Percentiles rank a stretch among this genome's conserved stretches.
Evolutionary conservation across 2,797 vertebrate species (phyloP).

Genomic region (Sebastes aleutianus): DNA sequence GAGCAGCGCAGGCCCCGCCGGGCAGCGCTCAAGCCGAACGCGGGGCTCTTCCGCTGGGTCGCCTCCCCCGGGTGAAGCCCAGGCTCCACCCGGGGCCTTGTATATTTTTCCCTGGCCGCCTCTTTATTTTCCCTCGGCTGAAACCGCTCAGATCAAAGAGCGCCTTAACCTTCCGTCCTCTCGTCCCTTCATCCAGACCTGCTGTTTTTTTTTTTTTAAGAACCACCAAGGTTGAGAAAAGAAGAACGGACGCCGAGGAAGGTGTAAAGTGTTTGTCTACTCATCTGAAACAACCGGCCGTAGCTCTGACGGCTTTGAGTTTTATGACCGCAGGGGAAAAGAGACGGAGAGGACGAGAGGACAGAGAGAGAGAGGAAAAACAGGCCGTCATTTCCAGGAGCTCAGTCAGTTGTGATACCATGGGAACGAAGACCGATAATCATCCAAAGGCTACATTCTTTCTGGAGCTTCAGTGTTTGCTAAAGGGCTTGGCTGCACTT

Average conservation of each 20-base stretch:
- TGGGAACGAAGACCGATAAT: constrained; percentile 26
- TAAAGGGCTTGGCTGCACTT: constrained; percentile 4
- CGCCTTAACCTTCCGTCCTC: constrained; percentile 48
- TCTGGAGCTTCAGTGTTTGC: constrained; percentile 23
- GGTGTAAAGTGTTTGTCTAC: constrained; percentile 66
- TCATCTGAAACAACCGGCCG: constrained; percentile 61
- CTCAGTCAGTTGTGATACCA: constrained; percentile 40
- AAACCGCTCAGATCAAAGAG: constrained; percentile 73
- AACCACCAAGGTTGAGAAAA: constrained; percentile 68
- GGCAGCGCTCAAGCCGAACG: constrained; percentile 78
- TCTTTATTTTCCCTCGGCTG: constrained; percentile 90
- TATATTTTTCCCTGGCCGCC: constrained; percentile 93
- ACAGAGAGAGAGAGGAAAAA: constrained; percentile 17
- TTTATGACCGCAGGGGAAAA: constrained; percentile 37
- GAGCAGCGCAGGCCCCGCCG: constrained; percentile 46
- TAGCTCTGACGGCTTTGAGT: constrained; percentile 25
- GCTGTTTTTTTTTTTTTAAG: neutral
- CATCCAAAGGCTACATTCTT: constrained; percentile 43
- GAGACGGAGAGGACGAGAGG: constrained; percentile 10
- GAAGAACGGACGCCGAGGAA: constrained; percentile 46
- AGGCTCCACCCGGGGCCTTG: constrained; percentile 79
- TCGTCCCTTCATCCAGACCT: constrained; percentile 35
- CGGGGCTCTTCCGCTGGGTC: constrained; percentile 73
- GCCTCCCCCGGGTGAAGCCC: constrained; percentile 77
- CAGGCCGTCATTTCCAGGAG: constrained; percentile 45